phyloP scores from a whole-genome alignment of 2,797 vertebrate species.

The Hippopotamyrus pictus region DNA sequence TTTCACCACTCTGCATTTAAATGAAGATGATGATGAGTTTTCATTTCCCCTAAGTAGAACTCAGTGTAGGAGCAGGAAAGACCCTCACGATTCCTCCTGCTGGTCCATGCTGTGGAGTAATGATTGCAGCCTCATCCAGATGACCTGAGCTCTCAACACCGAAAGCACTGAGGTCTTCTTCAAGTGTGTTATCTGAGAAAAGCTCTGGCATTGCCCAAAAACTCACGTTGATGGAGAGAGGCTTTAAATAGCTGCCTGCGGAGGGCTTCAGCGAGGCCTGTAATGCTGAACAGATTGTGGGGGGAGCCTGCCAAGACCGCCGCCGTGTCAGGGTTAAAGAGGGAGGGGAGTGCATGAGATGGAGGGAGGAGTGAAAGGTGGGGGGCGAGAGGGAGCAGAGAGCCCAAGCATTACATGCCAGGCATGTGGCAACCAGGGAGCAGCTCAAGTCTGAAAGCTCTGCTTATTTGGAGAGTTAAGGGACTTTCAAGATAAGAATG shows the following conservation, averaged over 20 bases:
- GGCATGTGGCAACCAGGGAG: slow-evolving; percentile 47
- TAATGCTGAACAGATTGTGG: slow-evolving; percentile 2
- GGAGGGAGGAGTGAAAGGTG: slow-evolving; percentile 30
- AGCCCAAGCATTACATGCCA: slow-evolving; percentile 25
- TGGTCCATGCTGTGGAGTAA: not conserved
- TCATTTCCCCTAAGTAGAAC: not conserved
- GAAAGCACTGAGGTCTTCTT: not conserved
- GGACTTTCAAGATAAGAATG: slow-evolving; percentile 34
- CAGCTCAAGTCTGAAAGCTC: slow-evolving; percentile 49
- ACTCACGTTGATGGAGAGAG: not conserved
- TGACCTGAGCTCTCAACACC: not conserved
- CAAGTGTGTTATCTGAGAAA: not conserved
- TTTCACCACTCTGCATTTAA: not conserved
- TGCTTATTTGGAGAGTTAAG: slow-evolving; percentile 31
- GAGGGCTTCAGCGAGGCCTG: not conserved
- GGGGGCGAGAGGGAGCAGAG: not conserved
- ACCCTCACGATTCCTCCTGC: not conserved
- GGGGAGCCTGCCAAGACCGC: not conserved
- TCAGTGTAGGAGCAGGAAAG: not conserved
- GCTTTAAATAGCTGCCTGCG: not conserved
- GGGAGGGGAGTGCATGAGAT: slow-evolving; percentile 28
- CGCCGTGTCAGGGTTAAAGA: slow-evolving; percentile 23
- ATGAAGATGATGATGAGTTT: not conserved
- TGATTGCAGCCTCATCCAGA: not conserved
- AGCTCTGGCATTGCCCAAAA: not conserved